These are phyloP conservation scores for Nannoperca australis DNA, from an alignment of 2,797 vertebrate species.

Conservation along the genomic window DNA sequence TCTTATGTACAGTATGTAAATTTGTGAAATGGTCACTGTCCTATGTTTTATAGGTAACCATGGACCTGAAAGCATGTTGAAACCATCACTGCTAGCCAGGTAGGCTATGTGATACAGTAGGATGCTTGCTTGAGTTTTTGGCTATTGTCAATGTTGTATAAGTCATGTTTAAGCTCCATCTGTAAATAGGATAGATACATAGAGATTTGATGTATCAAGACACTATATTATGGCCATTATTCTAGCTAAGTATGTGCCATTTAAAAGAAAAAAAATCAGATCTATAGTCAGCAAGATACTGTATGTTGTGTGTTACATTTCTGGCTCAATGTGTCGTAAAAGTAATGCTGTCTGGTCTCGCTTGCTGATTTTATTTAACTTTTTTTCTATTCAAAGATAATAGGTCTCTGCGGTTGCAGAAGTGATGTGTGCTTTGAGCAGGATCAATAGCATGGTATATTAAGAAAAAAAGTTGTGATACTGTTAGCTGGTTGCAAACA, in stretches of 20 bases:
- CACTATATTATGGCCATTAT: constrained; percentile 87
- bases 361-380: constrained; percentile 85
- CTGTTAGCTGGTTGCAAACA: constrained; percentile 84
- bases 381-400: constrained; percentile 81
- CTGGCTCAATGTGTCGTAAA: constrained; percentile 86
- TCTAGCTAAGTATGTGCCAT: constrained; percentile 87
- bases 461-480: constrained; percentile 81
- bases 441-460: constrained; percentile 87
- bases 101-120: constrained; percentile 83
- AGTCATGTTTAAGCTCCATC: constrained; percentile 86
- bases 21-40: constrained; percentile 81
- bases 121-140: constrained; percentile 85
- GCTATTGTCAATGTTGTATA: constrained; percentile 86
- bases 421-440: constrained; percentile 85
- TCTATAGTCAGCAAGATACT: constrained; percentile 86
- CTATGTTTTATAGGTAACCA: constrained; percentile 84
- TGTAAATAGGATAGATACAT: constrained; percentile 88
- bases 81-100: constrained; percentile 84
- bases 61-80: constrained; percentile 87
- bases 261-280: constrained; percentile 81
- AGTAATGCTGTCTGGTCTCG: constrained; percentile 88
- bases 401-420: constrained; percentile 84
- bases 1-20: constrained; percentile 87
- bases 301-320: constrained; percentile 88
- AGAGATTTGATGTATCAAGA: constrained; percentile 86